Evolutionary conservation across 2,888 invertebrate genomes (phyloP), one percentile per base, ranked within the genome.

Genomic region (Agrotis puta): DNA sequence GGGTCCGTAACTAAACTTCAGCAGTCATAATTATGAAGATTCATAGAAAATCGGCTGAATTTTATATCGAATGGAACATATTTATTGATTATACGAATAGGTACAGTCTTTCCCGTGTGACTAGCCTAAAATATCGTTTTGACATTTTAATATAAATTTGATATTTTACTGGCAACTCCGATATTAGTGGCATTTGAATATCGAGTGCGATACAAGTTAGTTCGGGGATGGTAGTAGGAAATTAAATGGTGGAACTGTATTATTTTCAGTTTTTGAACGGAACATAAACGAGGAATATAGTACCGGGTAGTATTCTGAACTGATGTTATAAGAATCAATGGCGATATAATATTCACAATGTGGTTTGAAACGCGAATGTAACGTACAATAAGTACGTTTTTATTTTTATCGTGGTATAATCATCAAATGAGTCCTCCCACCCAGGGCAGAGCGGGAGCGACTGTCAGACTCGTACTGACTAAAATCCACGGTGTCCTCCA

Each of bases 171-270:
- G 74, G 79, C 68, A 59, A 71, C 65, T 64, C 62, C 61, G 45
- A 83, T 87, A 86, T 87, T 87, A 87, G 77, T 74, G 76, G 80
- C 71, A 76, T 84, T 84, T 79, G 83, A 87, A 86, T 83, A 84
- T 84, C 70, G 74, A 78, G 48, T 75, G 50, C 72, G 77, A 79
- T 77, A 79, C 79, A 73, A 70, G 72, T 71, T 80, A 62, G 74
- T 63, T 76, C 76, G 58, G 51, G 50, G 58, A 76, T 66, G 70
- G 70, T 70, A 70, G 65, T 64, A 82, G 87, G 87, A 88, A 86
- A 88, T 88, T 81, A 82, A 76, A 77, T 82, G 73, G 76, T 69
- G 63, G 16, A 68, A 61, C 67, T 68, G 58, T 69, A 82, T 74
- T 71, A 71, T 82, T 74, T 77, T 64, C 57, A 65, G 54, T 27